These are phyloP conservation scores for Epinephelus coioides DNA, from an alignment of 2,797 vertebrate species.

Conservation along the genomic window DNA sequence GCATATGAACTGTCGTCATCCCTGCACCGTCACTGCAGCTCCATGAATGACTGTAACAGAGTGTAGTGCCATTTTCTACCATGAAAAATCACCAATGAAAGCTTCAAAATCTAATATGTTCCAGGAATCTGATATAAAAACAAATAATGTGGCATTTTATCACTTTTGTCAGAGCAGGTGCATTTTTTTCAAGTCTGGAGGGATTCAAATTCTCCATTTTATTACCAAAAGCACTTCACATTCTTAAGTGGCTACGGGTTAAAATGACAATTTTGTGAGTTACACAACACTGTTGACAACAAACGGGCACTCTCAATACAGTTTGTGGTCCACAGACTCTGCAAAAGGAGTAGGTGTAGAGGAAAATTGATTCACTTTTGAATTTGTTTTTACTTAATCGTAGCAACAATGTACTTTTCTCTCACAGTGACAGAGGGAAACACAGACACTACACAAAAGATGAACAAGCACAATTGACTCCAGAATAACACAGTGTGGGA, in stretches of 20 bases:
- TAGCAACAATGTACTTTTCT: constrained; percentile 20
- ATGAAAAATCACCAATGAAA: too few species aligned
- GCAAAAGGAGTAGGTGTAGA: constrained; percentile 29
- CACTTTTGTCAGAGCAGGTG: neutral
- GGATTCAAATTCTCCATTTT: neutral
- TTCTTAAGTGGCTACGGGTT: neutral
- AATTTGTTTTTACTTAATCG: constrained; percentile 30
- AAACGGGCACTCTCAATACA: constrained; percentile 19
- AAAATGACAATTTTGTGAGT: constrained; percentile 10
- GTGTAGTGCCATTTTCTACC: too few species aligned
- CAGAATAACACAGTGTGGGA: neutral
- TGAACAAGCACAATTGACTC: constrained; percentile 36
- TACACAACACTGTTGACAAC: constrained; percentile 4
- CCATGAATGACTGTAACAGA: too few species aligned
- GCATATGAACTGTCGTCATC: too few species aligned
- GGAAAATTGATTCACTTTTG: constrained; percentile 25
- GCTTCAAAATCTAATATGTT: too few species aligned
- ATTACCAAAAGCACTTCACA: neutral
- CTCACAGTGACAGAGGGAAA: constrained; percentile 23
- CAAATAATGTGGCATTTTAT: neutral
- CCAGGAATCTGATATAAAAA: too few species aligned
- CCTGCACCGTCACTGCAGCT: too few species aligned
- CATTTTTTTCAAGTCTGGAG: neutral
- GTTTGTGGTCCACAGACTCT: constrained; percentile 26
- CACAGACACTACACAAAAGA: constrained; percentile 8